phyloP scores from a whole-genome alignment of 2,797 vertebrate genomes.

The Ctenosaura bakeri region DNA sequence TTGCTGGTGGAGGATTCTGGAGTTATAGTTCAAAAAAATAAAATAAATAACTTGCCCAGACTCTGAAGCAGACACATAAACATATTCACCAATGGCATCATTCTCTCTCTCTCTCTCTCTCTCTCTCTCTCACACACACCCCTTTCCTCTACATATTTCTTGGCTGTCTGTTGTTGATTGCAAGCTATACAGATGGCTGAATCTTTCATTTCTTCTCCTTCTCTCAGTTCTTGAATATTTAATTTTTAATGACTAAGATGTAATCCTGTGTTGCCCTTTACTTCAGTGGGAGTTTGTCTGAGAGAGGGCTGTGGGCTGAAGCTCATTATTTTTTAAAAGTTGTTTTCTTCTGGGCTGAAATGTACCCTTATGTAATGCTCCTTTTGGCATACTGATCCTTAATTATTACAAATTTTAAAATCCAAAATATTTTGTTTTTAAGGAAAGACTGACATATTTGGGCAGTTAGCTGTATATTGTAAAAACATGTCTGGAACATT shows the following conservation, averaged over 20 bases:
- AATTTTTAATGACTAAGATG: slow-evolving; percentile 15
- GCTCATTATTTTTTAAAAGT: slow-evolving; percentile 27
- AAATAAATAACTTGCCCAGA: too few species aligned
- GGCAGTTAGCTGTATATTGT: not conserved
- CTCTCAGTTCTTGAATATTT: not conserved
- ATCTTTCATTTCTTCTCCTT: slow-evolving; percentile 37
- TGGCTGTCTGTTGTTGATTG: slow-evolving; percentile 31
- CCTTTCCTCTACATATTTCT: not conserved
- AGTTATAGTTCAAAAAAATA: too few species aligned
- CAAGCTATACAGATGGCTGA: slow-evolving; percentile 43
- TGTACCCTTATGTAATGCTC: slow-evolving; percentile 34
- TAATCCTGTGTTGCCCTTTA: slow-evolving; percentile 33
- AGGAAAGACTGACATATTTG: not conserved
- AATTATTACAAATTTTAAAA: slow-evolving; percentile 3
- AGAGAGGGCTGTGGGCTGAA: not conserved
- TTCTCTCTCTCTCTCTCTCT: not conserved
- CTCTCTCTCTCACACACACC: slow-evolving; percentile 5
- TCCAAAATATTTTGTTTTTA: slow-evolving; percentile 44
- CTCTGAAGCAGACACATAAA: not conserved
- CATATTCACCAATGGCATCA: not conserved
- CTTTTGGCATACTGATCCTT: slow-evolving; percentile 41
- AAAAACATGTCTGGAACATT: slow-evolving; percentile 34
- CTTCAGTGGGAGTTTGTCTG: slow-evolving; percentile 35
- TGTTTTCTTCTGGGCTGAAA: slow-evolving; percentile 29
- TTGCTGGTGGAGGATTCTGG: not conserved